Percentiles rank a stretch among this genome's conserved stretches.
Conservation (phyloP, 1,140 invertebrate species). For the Galendromus occidentalis region DNA sequence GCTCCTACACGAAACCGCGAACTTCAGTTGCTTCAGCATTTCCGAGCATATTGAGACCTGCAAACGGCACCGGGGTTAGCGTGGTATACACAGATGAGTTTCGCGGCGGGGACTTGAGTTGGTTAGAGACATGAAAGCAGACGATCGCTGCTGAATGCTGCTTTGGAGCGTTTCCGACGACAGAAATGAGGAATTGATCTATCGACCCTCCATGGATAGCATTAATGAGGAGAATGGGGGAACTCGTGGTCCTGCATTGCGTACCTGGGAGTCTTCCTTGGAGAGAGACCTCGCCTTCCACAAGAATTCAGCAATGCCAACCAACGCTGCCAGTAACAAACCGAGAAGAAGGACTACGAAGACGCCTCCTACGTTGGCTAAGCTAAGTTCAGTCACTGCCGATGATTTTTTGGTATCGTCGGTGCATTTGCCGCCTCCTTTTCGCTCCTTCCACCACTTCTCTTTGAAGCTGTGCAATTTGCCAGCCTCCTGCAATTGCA, state of each 20-base stretch:
- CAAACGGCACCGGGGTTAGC: neutral
- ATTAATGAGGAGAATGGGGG: too few species aligned
- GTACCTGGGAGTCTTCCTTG: conserved; percentile 13
- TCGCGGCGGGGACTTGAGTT: too few species aligned
- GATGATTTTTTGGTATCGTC: conserved; percentile 14
- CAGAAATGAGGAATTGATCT: too few species aligned
- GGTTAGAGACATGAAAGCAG: too few species aligned
- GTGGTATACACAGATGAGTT: too few species aligned
- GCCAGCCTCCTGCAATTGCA: conserved; percentile 32
- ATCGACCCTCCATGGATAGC: too few species aligned
- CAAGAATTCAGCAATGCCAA: conserved; percentile 20
- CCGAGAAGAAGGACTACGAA: conserved; percentile 34
- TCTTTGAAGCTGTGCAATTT: conserved; percentile 29
- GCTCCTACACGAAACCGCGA: conserved; percentile 23
- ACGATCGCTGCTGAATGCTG: too few species aligned
- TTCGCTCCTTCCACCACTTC: conserved; percentile 27
- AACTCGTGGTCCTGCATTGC: neutral
- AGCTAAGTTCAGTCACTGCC: conserved; percentile 20
- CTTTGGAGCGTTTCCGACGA: too few species aligned
- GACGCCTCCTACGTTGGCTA: conserved; percentile 32
- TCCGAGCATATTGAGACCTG: conserved; percentile 22
- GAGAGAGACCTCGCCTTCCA: conserved; percentile 19
- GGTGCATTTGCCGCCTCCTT: conserved; percentile 20
- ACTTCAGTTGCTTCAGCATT: conserved; percentile 23
- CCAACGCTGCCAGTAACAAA: conserved; percentile 23